Conservation (phyloP, 2,888 invertebrate species). For the Athalia cordata region DNA sequence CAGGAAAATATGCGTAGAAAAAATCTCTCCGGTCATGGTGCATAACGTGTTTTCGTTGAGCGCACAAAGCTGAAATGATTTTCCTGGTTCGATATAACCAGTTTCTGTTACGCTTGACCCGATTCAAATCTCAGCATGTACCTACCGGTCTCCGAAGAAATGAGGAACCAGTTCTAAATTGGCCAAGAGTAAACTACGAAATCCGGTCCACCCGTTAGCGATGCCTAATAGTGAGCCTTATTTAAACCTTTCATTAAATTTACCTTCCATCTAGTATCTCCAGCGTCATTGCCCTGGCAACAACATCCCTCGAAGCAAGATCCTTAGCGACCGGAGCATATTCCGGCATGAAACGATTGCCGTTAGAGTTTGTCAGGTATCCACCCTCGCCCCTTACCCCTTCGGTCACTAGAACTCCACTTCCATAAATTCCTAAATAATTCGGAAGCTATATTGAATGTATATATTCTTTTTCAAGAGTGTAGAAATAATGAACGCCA, state of each 20-base stretch:
- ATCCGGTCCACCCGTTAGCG: neutral
- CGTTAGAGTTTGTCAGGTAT: conserved; percentile 93
- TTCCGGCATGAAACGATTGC: conserved; percentile 98
- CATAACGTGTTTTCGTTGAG: too few species aligned
- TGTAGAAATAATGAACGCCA: neutral
- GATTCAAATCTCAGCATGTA: too few species aligned
- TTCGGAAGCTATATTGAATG: neutral
- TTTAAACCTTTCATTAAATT: neutral
- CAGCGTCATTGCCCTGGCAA: conserved; percentile 96
- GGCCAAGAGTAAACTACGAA: too few species aligned
- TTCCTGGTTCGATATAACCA: too few species aligned
- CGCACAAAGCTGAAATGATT: too few species aligned
- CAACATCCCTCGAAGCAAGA: conserved; percentile 97
- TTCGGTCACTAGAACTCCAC: conserved; percentile 98
- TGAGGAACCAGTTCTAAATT: too few species aligned
- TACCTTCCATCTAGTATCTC: conserved; percentile 93
- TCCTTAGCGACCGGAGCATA: conserved; percentile 99
- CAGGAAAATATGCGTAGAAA: too few species aligned
- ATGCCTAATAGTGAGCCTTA: too few species aligned
- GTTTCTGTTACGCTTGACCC: too few species aligned
- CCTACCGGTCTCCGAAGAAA: too few species aligned
- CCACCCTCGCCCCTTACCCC: conserved; percentile 98
- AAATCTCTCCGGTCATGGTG: too few species aligned
- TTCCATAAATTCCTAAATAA: conserved; percentile 91
- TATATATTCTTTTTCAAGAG: neutral